These are phyloP conservation scores for Tarsius wallacei DNA, from an alignment of 2,797 vertebrate genomes.

Conservation along the genomic window DNA sequence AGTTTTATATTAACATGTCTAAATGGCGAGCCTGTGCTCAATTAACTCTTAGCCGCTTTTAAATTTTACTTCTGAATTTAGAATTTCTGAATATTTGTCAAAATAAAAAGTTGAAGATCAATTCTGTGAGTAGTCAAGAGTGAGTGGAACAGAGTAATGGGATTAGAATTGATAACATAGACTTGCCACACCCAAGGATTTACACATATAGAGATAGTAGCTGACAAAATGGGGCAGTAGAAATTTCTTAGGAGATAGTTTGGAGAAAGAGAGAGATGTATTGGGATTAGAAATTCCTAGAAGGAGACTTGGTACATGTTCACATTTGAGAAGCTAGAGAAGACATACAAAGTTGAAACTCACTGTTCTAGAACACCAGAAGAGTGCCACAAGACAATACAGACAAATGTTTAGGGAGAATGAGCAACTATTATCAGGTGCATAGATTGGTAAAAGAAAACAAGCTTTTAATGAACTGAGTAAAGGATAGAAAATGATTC, in stretches of 20 bases:
- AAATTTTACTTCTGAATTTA: background rate
- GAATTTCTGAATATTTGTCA: slow-evolving; percentile 12
- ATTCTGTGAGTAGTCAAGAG: background rate
- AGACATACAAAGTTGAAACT: background rate
- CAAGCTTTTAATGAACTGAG: background rate
- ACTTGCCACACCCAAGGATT: background rate
- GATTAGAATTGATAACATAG: background rate
- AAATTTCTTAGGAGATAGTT: background rate
- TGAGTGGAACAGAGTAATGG: background rate
- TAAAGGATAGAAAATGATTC: background rate
- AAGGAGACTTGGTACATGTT: background rate
- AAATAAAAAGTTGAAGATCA: background rate
- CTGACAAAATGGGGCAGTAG: background rate
- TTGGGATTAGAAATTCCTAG: background rate
- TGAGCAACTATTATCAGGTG: background rate
- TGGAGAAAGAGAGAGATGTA: background rate
- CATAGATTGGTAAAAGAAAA: background rate
- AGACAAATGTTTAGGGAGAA: background rate
- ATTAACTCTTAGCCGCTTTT: background rate
- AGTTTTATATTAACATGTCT: background rate
- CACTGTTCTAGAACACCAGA: background rate
- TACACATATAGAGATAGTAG: accelerated
- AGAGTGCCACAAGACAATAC: background rate
- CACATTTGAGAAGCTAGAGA: background rate
- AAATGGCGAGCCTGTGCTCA: background rate